Evolutionary conservation across 2,888 invertebrate genomes (phyloP), one percentile per base, ranked within the genome.

Genomic region (Sphaerophoria rueppellii): DNA sequence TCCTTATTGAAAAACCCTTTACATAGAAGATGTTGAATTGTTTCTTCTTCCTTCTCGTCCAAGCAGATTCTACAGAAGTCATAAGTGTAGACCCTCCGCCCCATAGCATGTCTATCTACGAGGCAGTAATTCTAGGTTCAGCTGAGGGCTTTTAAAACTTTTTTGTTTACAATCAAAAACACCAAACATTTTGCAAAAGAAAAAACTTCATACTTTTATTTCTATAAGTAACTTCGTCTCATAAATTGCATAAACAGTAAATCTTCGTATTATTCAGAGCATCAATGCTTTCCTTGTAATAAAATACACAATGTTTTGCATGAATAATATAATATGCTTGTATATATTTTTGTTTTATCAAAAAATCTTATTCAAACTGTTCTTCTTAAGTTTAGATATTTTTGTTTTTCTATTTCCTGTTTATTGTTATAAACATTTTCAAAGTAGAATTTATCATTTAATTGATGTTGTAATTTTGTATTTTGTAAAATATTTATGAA

Each of bases 161-260:
- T 24, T 24, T 24, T 24, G 1, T 24, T 24, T 24, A 24, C 24
- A 55, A 60, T 43, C 16, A 11, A 60, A 24, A 14, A 63, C 32
- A 63, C 9, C 0, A 7, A 63, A 48, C n/a, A 7, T 34, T 52
- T 46, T 50, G 50, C 61, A 37, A 65, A 65, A 65, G 24, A 24
- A 46, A 48, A 65, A 65, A 34, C n/a, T 63, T 35, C 37, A 37
- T 52, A 52, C 35, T 63, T 67, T 67, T 67, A 67, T 67, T 67
- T 67, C 12, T 52, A 37, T 67, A 67, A 67, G 52, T 67, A 65
- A 65, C 50, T 52, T 24, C 67, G 32, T 67, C 67, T 67, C 37
- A 54, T 52, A 54, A 40, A 52, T 52, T 40, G 52, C 32, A 58
- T 57, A 37, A 75, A 52, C 57, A 67, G n/a, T 60, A 60, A 11